These are phyloP conservation scores for Diarsia rubi DNA, from an alignment of 2,888 invertebrate genomes.

Conservation along the genomic window DNA sequence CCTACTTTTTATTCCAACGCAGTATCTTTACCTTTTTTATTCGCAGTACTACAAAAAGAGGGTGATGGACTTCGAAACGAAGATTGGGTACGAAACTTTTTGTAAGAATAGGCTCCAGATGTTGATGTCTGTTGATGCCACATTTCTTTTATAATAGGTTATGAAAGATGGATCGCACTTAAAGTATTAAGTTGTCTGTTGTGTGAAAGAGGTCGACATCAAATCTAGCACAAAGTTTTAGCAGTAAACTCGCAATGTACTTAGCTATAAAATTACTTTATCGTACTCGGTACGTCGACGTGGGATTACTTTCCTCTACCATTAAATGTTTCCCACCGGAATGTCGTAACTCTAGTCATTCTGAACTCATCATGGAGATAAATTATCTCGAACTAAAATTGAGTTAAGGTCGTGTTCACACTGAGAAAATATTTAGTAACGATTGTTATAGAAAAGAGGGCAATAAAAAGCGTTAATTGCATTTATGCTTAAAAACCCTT, in stretches of 20 bases:
- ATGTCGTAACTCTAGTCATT: conserved; percentile 55
- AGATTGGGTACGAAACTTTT: conserved; percentile 18
- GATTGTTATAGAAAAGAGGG: background rate
- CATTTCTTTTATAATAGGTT: conserved; percentile 41
- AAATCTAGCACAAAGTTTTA: conserved; percentile 51
- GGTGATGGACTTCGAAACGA: conserved; percentile 22
- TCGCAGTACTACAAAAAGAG: conserved; percentile 1
- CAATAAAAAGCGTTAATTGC: background rate
- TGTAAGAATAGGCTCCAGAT: conserved; percentile 27
- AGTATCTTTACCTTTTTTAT: conserved; percentile 5
- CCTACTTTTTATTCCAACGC: conserved; percentile 41
- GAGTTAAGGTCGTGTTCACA: conserved; percentile 12
- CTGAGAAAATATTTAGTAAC: background rate
- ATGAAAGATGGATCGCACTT: conserved; percentile 46
- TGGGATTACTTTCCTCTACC: conserved; percentile 55
- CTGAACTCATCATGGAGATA: conserved; percentile 54
- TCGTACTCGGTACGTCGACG: conserved; percentile 45
- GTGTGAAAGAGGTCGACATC: conserved; percentile 24
- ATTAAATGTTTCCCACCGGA: conserved; percentile 57
- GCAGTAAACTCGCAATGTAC: conserved; percentile 60
- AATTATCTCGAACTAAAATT: conserved; percentile 53
- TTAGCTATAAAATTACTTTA: conserved; percentile 65
- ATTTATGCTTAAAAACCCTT: background rate
- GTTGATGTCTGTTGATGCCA: conserved; percentile 53
- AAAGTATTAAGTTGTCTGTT: conserved; percentile 10